phyloP scores from a whole-genome alignment of 2,888 invertebrate genomes.

The Lamellibrachia satsuma region DNA sequence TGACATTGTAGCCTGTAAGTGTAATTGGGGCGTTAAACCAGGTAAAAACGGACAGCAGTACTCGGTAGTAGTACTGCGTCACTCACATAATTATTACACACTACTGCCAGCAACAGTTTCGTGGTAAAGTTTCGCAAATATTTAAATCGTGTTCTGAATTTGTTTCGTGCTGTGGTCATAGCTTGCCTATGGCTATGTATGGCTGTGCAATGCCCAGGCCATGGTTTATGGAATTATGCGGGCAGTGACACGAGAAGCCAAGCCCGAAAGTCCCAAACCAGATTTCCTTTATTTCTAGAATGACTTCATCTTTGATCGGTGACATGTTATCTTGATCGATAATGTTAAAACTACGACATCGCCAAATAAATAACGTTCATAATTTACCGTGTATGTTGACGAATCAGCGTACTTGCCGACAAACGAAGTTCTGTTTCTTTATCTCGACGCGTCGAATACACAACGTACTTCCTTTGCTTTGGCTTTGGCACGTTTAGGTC shows the following conservation, averaged over 20 bases:
- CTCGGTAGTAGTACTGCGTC: too few relatives aligned
- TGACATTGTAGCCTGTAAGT: neutral
- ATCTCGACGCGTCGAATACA: neutral
- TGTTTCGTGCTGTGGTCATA: neutral
- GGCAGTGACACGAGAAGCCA: neutral
- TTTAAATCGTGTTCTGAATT: neutral
- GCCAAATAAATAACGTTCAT: too few relatives aligned
- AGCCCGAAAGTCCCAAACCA: neutral
- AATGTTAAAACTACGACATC: neutral
- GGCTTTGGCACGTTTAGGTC: slow-evolving; percentile 8
- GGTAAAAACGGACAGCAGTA: neutral
- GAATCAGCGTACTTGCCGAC: neutral
- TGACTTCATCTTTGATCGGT: neutral
- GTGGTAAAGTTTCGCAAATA: neutral
- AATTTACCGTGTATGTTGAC: neutral
- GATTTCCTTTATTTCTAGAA: neutral
- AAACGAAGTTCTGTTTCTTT: neutral
- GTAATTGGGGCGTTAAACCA: neutral
- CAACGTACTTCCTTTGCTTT: neutral
- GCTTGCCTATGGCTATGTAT: too few relatives aligned
- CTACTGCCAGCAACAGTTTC: neutral
- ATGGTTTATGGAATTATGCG: neutral
- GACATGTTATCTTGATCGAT: neutral
- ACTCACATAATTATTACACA: too few relatives aligned
- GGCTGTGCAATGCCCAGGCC: neutral